These are phyloP conservation scores for Pollenia labialis DNA, from an alignment of 2,888 invertebrate species.

Conservation along the genomic window DNA sequence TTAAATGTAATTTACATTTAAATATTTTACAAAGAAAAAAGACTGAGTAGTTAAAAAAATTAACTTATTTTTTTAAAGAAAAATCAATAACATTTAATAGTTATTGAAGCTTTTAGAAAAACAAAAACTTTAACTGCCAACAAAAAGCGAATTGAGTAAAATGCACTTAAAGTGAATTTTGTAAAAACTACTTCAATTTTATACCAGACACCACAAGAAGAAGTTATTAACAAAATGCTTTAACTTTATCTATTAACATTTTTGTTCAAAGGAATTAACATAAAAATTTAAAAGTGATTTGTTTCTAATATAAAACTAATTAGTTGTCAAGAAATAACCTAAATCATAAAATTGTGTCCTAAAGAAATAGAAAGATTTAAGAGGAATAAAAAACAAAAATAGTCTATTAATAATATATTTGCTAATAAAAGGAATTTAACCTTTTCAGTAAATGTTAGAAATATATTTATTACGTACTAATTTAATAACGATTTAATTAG, in stretches of 20 bases:
- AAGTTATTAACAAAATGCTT: not conserved
- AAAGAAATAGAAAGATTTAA: not conserved
- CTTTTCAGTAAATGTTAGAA: constrained; percentile 15
- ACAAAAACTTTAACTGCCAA: not conserved
- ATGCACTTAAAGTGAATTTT: too few relatives aligned
- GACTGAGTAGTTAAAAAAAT: not conserved
- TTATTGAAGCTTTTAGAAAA: not conserved
- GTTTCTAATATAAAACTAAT: not conserved
- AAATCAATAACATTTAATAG: not conserved
- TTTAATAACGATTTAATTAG: constrained; percentile 37
- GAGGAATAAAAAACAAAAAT: not conserved
- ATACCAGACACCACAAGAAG: too few relatives aligned
- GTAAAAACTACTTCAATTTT: too few relatives aligned
- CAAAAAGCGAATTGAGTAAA: not conserved
- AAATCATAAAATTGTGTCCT: not conserved
- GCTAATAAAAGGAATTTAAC: constrained; percentile 22
- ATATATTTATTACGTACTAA: not conserved
- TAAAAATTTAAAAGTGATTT: not conserved
- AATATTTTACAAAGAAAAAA: constrained; percentile 23
- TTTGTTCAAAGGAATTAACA: constrained; percentile 3
- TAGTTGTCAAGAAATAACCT: not conserved
- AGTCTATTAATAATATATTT: not conserved
- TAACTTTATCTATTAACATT: not conserved
- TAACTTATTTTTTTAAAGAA: not conserved
- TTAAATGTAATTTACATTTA: constrained; percentile 27